Conservation (phyloP, 2,797 vertebrate genomes). For the Channallabes apus region DNA sequence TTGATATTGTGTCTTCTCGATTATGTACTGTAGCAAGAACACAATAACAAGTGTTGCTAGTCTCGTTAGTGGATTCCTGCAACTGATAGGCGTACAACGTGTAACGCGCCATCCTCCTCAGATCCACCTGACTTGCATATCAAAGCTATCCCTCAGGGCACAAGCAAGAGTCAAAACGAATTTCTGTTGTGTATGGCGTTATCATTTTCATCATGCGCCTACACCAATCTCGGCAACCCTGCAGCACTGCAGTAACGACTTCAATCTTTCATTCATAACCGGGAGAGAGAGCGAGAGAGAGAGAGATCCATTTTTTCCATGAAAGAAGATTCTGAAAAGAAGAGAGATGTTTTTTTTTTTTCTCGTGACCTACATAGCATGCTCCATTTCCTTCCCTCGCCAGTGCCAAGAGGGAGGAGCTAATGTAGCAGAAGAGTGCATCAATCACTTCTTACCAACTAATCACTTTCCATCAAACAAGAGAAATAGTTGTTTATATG, state of each 20-base stretch:
- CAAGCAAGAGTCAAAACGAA: constrained; percentile 25
- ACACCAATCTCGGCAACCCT: constrained; percentile 30
- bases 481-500: neutral
- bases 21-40: neutral
- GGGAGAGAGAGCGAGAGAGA: neutral
- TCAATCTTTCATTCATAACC: constrained; percentile 44
- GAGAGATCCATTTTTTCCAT: constrained; percentile 16
- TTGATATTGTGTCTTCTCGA: neutral
- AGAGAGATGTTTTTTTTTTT: constrained; percentile 6
- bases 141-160: constrained; percentile 15
- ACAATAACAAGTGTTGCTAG: neutral
- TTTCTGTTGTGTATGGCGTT: constrained; percentile 12
- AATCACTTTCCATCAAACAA: constrained; percentile 2
- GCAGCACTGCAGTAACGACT: constrained; percentile 40
- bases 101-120: neutral
- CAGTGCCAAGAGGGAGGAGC: constrained; percentile 23
- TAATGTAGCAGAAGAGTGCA: neutral
- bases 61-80: neutral
- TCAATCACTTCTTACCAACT: constrained; percentile 29
- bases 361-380: constrained; percentile 43
- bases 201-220: constrained; percentile 31
- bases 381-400: constrained; percentile 34
- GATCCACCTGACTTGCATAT: constrained; percentile 24
- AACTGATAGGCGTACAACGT: neutral
- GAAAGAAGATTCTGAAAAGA: constrained; percentile 34